phyloP scores from a whole-genome alignment of 2,888 invertebrate genomes.

The Hemistola chrysoprasaria region DNA sequence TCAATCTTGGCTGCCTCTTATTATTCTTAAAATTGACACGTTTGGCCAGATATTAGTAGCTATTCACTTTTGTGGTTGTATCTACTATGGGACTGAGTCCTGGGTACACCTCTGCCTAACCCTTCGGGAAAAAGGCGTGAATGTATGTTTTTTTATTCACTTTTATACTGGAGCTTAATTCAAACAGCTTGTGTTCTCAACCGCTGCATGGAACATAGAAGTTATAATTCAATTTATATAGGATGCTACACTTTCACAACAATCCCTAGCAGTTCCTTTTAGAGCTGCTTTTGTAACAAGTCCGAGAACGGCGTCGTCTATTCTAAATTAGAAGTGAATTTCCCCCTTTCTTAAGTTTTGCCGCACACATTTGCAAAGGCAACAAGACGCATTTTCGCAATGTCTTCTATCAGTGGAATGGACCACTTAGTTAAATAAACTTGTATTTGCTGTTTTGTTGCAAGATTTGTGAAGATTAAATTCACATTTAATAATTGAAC shows the following conservation, averaged over 20 bases:
- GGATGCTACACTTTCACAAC: constrained; percentile 23
- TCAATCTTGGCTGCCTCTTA: too few species aligned
- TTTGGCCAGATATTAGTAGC: too few species aligned
- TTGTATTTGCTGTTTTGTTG: constrained; percentile 52
- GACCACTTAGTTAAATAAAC: constrained; percentile 49
- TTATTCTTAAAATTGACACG: too few species aligned
- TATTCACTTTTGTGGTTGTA: too few species aligned
- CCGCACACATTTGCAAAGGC: constrained; percentile 65
- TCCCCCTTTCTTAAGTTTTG: constrained; percentile 61
- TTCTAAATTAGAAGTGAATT: constrained; percentile 64
- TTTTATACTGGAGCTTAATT: too few species aligned
- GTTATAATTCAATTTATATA: constrained; percentile 7
- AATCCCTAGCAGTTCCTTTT: constrained; percentile 40
- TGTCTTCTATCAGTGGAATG: constrained; percentile 58
- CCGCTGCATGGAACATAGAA: constrained; percentile 1
- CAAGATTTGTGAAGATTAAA: constrained; percentile 17
- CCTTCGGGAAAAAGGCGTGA: too few species aligned
- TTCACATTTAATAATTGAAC: constrained; percentile 7
- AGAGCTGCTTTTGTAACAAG: constrained; percentile 64
- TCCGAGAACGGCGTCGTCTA: constrained; percentile 46
- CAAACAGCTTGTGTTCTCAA: too few species aligned
- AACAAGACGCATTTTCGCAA: constrained; percentile 69
- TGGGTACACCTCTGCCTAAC: too few species aligned
- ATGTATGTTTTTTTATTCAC: too few species aligned
- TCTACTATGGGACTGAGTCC: too few species aligned